Evolutionary conservation across 2,888 invertebrate species (phyloP), one percentile per base, ranked within the genome.

Genomic region (Amiota minor): DNA sequence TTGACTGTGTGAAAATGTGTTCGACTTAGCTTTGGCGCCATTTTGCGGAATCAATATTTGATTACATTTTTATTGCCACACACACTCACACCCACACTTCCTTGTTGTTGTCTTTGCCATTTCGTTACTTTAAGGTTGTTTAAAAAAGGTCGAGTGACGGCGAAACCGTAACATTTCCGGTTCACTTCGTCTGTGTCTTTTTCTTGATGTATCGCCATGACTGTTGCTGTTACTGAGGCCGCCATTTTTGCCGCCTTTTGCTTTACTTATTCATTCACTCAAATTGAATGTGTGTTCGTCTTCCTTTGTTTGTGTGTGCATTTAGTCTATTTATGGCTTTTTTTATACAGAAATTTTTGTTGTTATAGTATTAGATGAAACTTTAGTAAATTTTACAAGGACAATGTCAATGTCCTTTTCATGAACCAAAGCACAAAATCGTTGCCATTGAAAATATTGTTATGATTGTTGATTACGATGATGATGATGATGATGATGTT

Each of bases 391-490:
- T 35, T 35, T 35, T 69, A 76, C 61, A 77, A 75, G 77, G 71
- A 77, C 76, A 80, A 77, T 76, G 78, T 80, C 78, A 79, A 76
- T 76, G 79, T 77, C 78, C 76, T 78, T 64, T 55, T 65, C 67
- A 23, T 73, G 3, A 35, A 18, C 35, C 35, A 35, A 2, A 35
- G 6, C 35, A 35, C 35, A 35, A 3, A 35, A 35, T 23, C 35
- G 35, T 35, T 35, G 35, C 35, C 35, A 4, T 35, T 35, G 35
- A 35, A 35, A 35, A 35, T 35, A 35, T 35, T 35, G 35, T 35
- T 35, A 6, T 35, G 35, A 6, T 35, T 35, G 6, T 35, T 35
- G 4, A 35, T 35, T n/a, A n/a, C n/a, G 35, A 35, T 35, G 35
- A 35, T 35, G 35, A 35, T 2, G 35, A 6, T 35, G 35, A 35